phyloP scores from a whole-genome alignment of 1,140 invertebrate species.

The Aphis gossypii region DNA sequence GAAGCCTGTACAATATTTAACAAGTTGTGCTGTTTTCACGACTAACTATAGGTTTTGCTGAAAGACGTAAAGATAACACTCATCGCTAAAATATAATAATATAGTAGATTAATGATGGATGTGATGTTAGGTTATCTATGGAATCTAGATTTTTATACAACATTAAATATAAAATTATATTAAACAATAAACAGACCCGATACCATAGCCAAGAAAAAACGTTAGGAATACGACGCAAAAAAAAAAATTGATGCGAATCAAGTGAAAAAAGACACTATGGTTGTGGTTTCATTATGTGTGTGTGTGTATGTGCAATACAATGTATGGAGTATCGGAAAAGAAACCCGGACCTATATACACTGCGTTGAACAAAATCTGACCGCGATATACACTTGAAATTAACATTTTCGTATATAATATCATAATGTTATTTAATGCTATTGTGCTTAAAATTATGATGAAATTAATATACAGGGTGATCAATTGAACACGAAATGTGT shows the following conservation, averaged over 20 bases:
- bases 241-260: neutral
- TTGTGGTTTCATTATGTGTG: neutral
- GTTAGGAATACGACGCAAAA: neutral
- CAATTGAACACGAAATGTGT: neutral
- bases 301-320: too few relatives aligned
- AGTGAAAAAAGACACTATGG: neutral
- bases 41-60: neutral
- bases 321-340: neutral
- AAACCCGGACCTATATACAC: neutral
- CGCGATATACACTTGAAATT: neutral
- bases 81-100: too few relatives aligned
- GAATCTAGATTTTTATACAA: neutral
- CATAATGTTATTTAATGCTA: neutral
- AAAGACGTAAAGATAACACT: neutral
- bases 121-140: neutral
- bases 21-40: neutral
- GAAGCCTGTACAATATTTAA: neutral
- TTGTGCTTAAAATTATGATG: neutral
- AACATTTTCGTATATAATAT: neutral
- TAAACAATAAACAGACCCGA: neutral
- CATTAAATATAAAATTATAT: neutral
- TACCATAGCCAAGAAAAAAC: neutral
- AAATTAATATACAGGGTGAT: neutral
- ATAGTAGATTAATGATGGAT: neutral
- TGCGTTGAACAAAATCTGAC: neutral